Evolutionary conservation across 2,888 invertebrate genomes (phyloP).

Genomic region (Lithosia quadra): DNA sequence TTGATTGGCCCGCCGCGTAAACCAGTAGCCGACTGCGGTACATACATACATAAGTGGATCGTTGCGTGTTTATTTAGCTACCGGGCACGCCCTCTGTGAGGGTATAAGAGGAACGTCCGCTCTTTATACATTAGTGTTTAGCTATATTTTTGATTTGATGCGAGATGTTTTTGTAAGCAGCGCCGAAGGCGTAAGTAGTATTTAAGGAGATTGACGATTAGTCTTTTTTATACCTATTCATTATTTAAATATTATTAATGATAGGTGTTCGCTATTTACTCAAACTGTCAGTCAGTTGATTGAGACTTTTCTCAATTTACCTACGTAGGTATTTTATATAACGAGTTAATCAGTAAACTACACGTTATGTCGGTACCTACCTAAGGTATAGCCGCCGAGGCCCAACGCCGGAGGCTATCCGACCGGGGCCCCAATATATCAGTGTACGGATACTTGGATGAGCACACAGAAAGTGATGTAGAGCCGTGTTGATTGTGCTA

Average conservation of each 20-base stretch:
- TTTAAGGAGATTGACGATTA: neutral
- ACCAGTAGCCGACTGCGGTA: conserved; percentile 78
- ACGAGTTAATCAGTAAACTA: conserved; percentile 52
- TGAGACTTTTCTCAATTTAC: conserved; percentile 25
- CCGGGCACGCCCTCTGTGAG: conserved; percentile 68
- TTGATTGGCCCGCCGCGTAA: conserved; percentile 84
- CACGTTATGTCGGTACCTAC: conserved; percentile 41
- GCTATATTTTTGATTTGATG: conserved; percentile 10
- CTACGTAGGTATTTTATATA: conserved; percentile 21
- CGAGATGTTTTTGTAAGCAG: neutral
- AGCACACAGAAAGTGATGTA: conserved; percentile 53
- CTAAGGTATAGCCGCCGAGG: conserved; percentile 47
- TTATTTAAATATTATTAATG: neutral
- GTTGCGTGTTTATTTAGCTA: conserved; percentile 65
- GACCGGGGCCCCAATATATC: conserved; percentile 83
- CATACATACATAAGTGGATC: conserved; percentile 58
- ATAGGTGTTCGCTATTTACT: conserved; percentile 9
- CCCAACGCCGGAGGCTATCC: conserved; percentile 79
- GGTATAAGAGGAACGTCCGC: conserved; percentile 49
- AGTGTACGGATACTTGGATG: conserved; percentile 76
- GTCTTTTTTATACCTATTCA: neutral
- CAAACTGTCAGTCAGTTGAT: conserved; percentile 22
- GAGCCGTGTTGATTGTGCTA: conserved; percentile 54
- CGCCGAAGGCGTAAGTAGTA: neutral
- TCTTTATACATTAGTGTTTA: conserved; percentile 39